A percentile compares a stretch with the other conserved stretches of the same genome.
These are phyloP conservation scores for Scolopax rusticola DNA, from an alignment of 2,797 vertebrate species.

Conservation along the genomic window DNA sequence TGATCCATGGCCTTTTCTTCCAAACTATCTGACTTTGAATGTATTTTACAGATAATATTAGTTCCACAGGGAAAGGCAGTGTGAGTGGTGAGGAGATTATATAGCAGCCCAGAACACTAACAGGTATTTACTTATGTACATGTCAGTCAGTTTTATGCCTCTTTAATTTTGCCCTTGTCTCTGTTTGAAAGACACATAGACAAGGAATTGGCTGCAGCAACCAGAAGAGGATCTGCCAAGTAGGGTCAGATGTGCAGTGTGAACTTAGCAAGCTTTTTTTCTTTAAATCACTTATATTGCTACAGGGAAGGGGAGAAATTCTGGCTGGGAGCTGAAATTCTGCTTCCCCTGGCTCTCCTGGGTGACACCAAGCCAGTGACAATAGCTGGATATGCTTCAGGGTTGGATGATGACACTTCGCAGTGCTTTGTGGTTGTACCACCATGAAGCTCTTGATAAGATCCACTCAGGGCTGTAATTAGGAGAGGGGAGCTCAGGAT, in stretches of 20 bases:
- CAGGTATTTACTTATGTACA: background rate
- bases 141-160: background rate
- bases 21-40: background rate
- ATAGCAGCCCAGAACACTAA: background rate
- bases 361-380: background rate
- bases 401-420: background rate
- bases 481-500: background rate
- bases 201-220: background rate
- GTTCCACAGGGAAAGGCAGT: background rate
- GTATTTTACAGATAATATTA: background rate
- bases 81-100: background rate
- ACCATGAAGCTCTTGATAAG: background rate
- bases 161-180: constrained; percentile 27
- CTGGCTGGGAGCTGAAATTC: background rate
- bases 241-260: background rate
- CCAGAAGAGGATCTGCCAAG: background rate
- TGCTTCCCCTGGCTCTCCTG: background rate
- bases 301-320: background rate
- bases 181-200: constrained; percentile 3
- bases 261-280: background rate
- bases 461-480: background rate
- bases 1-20: background rate
- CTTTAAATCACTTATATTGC: background rate
- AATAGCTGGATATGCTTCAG: background rate
- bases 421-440: rapidly evolving